Conservation (phyloP, 2,888 invertebrate species). For the Cephus pulcher region DNA sequence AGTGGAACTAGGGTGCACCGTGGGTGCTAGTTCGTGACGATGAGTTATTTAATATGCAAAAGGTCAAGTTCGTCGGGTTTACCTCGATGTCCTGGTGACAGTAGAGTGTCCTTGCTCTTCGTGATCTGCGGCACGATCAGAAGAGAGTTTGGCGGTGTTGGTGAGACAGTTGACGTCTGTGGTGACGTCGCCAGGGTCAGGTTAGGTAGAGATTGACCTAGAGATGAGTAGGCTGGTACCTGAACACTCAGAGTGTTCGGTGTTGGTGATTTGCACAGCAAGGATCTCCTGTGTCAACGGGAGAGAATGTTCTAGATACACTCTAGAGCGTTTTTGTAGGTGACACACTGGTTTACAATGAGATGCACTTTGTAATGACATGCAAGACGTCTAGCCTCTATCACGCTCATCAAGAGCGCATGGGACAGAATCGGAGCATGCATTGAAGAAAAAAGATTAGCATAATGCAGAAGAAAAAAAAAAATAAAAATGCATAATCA, state of each 20-base stretch:
- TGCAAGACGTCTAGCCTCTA: not conserved
- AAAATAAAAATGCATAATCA: constrained; percentile 2
- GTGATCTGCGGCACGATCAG: constrained; percentile 67
- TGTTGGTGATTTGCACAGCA: constrained; percentile 68
- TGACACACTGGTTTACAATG: not conserved
- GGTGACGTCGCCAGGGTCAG: constrained; percentile 69
- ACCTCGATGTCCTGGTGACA: constrained; percentile 65
- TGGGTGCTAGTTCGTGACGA: not conserved
- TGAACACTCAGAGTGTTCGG: constrained; percentile 83
- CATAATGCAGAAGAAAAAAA: not conserved
- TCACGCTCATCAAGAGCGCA: too few relatives aligned
- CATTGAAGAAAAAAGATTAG: constrained; percentile 8
- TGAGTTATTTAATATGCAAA: not conserved
- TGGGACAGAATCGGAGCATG: not conserved
- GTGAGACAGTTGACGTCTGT: constrained; percentile 63
- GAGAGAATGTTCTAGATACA: not conserved
- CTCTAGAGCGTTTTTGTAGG: not conserved
- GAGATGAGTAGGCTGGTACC: constrained; percentile 72
- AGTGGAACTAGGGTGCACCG: not conserved
- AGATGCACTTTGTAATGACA: not conserved
- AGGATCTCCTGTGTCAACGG: constrained; percentile 53
- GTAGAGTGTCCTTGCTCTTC: constrained; percentile 63
- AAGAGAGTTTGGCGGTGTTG: constrained; percentile 64
- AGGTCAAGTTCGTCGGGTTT: constrained; percentile 11
- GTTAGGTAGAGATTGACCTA: constrained; percentile 87